Base-by-base conservation (phyloP, 2,888 invertebrate species). In the Artemia sinica region DNA sequence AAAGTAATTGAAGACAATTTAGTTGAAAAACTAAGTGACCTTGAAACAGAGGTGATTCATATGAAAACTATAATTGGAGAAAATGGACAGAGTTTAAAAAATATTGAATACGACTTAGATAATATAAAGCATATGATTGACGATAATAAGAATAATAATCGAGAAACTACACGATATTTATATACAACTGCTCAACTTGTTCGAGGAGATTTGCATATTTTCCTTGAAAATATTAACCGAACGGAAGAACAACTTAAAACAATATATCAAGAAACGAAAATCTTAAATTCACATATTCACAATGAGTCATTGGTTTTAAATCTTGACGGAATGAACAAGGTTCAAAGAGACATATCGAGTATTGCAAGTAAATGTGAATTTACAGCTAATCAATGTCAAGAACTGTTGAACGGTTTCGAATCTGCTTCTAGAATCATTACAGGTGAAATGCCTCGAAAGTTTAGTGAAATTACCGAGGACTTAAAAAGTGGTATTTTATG, bases 401-500 rank as follows among this genome's bases (percentile, higher is more conserved):
- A 11, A 8, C 28, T 58, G 11, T 18, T 28, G 63, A 58, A 58
- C 9, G 14, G 10, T n/a, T 28, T 58, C 63, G 14, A 58, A 58
- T 58, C 63, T 9, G 63, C n/a, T 18, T 58, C 63, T 18, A 58
- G 63, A 58, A 58, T 58, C 8, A 58, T 58, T 58, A 58, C n/a
- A 28, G 63, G 63, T 58, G 63, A 58, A n/a, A 58, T n/a, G n/a
- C n/a, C 63, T 10, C 63, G 63, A 58, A 58, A 58, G 28, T 58
- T 58, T 28, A 58, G 28, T 28, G 63, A 58, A 58, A 58, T 58
- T n/a, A 58, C 63, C n/a, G 63, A 58, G 63, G 63, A 58, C 9
- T 28, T 58, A 18, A 58, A 58, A 58, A 58, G 63, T 28, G 63
- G 63, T 18, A 18, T 58, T 28, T 58, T 18, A 9, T 58, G 63